Evolutionary conservation across 2,888 invertebrate genomes (phyloP).

Genomic region (Platycheirus albimanus): DNA sequence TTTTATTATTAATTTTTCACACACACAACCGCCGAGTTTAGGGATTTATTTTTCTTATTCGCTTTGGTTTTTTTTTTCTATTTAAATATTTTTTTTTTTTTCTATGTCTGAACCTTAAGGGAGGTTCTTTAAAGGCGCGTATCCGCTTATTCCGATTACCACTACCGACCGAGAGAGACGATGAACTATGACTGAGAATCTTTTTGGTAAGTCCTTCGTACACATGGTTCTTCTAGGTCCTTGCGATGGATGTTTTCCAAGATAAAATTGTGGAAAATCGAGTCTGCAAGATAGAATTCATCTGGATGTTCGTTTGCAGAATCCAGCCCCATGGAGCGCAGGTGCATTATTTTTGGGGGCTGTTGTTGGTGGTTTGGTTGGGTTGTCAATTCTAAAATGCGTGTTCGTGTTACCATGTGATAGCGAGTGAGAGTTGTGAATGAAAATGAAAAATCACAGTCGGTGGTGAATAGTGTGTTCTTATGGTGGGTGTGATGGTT

Average conservation of each 20-base stretch:
- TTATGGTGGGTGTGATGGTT: background rate
- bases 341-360: constrained; percentile 42
- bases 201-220: constrained; percentile 51
- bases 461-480: constrained; percentile 4
- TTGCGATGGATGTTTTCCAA: constrained; percentile 55
- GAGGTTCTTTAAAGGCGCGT: constrained; percentile 48
- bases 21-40: constrained; percentile 42
- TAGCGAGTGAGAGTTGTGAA: constrained; percentile 26
- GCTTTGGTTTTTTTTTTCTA: constrained; percentile 10
- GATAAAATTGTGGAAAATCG: constrained; percentile 40
- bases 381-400: constrained; percentile 22
- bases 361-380: too few relatives aligned
- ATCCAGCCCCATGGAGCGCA: constrained; percentile 60
- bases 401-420: constrained; percentile 62
- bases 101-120: constrained; percentile 52
- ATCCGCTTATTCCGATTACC: constrained; percentile 57
- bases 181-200: constrained; percentile 71
- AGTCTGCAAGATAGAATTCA: constrained; percentile 63
- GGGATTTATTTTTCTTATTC: constrained; percentile 7
- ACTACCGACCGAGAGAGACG: constrained; percentile 73
- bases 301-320: constrained; percentile 62
- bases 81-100: constrained; percentile 34
- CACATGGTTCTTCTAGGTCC: constrained; percentile 40
- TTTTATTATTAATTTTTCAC: constrained; percentile 24
- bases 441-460: constrained; percentile 41